Base-by-base conservation (phyloP, 2,888 invertebrate species). In the Melanostoma scalare region DNA sequence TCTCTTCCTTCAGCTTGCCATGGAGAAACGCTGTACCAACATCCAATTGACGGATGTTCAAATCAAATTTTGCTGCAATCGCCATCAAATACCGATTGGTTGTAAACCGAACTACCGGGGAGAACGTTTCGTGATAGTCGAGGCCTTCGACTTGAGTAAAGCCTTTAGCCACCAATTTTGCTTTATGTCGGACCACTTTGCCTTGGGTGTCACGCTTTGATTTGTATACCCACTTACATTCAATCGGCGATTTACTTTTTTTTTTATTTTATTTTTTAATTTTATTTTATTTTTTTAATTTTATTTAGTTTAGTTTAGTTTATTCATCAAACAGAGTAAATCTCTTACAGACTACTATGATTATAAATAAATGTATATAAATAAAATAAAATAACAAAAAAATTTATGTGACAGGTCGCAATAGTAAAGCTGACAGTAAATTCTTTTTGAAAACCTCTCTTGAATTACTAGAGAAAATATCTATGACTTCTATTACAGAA, bases 91-190 rank as follows among this genome's bases (percentile, higher is more conserved):
- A 76, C 2, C 80, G 79, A 56, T 73, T 69, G 1, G 71, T 67
- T 6, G 68, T 69, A 44, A 56, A 71, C 3, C 75, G 52, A 5
- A 75, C 75, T 61, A 76, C 76, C 10, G 58, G 56, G 0, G 56
- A 76, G 42, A 72, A 76, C 3, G 76, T 76, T 55, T 81, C 81
- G 6, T 76, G 67, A 10, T 77, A 56, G 55, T 74, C 84, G 3
- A 74, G 46, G 35, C 76, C 74, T 73, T 78, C 58, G n/a, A 69
- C 55, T 55, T 78, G 84, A 31, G 63, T 78, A 44, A 55, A 85
- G 20, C 69, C 74, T 48, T 55, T 67, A 35, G 68, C 68, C 2
- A 76, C 80, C 31, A 80, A 52, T 10, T 69, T 75, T 2, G 69
- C 75, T 71, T 81, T 76, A 6, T 48, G 65, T 9, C 65, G 40